Base-by-base conservation (phyloP, 2,113 vertebrate species). In the Crypturellus undulatus region DNA sequence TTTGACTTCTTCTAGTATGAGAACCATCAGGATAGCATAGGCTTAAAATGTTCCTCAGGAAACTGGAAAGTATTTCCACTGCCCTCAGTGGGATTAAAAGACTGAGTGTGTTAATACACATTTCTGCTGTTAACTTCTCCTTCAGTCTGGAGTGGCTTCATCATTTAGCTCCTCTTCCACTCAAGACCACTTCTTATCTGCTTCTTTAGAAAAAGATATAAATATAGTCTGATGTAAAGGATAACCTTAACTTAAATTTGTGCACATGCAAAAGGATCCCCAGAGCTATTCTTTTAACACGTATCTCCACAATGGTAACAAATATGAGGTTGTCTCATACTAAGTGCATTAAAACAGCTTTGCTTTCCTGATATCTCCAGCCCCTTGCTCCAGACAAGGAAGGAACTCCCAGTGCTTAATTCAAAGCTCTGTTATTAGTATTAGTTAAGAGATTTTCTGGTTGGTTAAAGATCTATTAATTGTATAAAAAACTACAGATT, bases 21-120 rank as follows among this genome's bases (percentile, higher is more conserved):
- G 38, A 54, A 7, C 42, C n/a, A 47, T 36, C 56, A 14, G 8
- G 5, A 20, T 3, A 36, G 22, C 54, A 52, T 12, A 47, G 58
- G 45, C 4, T 13, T 45, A 12, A 2, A 21, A 34, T 9, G 18
- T 28, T 20, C 25, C 38, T n/a, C 52, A 21, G 21, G 38, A 38
- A 52, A 21, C 10, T 36, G 58, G 34, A 32, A 59, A 63, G 5
- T 3, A 13, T 8, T 77, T 45, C 63, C 54, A 30, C 28, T 3
- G 12, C 45, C 47, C 77, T 60, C 54, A 56, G 2, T 5, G 54
- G 30, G 21, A 32, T 58, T 79, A 21, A 19, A 24, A 30, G 65
- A 32, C 4, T 1, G 2, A 42, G 13, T 3, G 9, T 58, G n/a
- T 64, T 5, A 8, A 49, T 2, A n/a, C 40, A 42, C 1, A 0